These are phyloP conservation scores for Brachypteracias leptosomus DNA, from an alignment of 2,113 vertebrate genomes.

Conservation along the genomic window DNA sequence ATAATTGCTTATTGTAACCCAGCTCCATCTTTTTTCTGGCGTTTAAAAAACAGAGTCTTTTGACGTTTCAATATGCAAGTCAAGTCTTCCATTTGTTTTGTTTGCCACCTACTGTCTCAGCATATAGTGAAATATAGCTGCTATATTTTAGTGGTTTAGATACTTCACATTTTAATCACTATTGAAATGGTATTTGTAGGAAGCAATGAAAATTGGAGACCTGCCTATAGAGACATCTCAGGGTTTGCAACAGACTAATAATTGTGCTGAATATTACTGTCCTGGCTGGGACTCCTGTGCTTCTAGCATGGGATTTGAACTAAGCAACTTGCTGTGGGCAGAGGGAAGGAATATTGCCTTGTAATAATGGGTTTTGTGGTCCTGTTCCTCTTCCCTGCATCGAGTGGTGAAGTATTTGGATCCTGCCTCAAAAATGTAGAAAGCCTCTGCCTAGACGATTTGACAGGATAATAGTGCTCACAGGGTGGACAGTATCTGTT, in stretches of 20 bases:
- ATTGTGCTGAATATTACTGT: background rate
- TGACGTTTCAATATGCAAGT: background rate
- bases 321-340: background rate
- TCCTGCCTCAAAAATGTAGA: background rate
- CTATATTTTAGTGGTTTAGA: background rate
- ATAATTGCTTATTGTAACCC: background rate
- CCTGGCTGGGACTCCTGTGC: background rate
- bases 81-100: background rate
- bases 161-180: background rate
- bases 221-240: background rate
- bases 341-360: background rate
- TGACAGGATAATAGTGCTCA: accelerated
- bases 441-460: background rate
- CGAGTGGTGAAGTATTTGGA: background rate
- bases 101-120: background rate
- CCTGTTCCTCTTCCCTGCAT: background rate
- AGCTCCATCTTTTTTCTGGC: background rate
- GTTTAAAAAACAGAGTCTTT: background rate
- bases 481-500: background rate
- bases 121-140: background rate
- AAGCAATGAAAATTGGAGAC: background rate
- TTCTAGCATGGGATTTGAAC: background rate
- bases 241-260: background rate
- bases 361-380: background rate
- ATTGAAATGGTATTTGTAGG: background rate